Evolutionary conservation across 2,888 invertebrate species (phyloP).

Genomic region (Euspilapteryx auroguttella): DNA sequence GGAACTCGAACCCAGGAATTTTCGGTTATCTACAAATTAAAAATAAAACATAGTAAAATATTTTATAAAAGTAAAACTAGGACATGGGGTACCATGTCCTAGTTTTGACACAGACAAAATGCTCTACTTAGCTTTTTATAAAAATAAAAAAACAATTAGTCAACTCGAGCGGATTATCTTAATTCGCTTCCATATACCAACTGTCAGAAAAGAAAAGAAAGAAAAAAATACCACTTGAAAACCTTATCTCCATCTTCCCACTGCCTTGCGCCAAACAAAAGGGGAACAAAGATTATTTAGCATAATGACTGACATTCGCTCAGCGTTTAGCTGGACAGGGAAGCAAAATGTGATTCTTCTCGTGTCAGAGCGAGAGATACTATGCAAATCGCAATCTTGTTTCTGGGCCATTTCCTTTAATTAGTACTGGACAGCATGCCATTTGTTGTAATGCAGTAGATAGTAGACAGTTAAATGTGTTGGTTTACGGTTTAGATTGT

Average conservation of each 20-base stretch:
- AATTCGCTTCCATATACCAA: conserved; percentile 57
- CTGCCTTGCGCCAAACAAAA: conserved; percentile 25
- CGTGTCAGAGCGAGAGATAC: conserved; percentile 18
- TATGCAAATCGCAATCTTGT: conserved; percentile 56
- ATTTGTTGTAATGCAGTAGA: conserved; percentile 35
- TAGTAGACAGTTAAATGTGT: conserved; percentile 26
- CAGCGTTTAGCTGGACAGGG: conserved; percentile 40
- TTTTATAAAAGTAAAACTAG: neutral
- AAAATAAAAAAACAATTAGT: too few species aligned
- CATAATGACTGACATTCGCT: conserved; percentile 57
- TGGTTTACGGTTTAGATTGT: conserved; percentile 12
- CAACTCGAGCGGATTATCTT: conserved; percentile 44
- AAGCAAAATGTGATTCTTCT: too few species aligned
- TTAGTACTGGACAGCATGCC: conserved; percentile 51
- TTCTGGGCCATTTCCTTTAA: conserved; percentile 62
- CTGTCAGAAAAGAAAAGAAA: conserved; percentile 31
- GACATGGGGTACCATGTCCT: neutral
- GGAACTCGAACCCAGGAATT: too few species aligned
- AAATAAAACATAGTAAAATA: neutral
- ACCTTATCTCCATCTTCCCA: conserved; percentile 35
- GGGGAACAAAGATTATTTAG: conserved; percentile 44
- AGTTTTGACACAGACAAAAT: neutral
- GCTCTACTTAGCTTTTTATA: too few species aligned
- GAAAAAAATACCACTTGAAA: conserved; percentile 19
- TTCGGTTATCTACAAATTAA: too few species aligned